Evolutionary conservation across 2,888 invertebrate species (phyloP).

Genomic region (Oscheius onirici): DNA sequence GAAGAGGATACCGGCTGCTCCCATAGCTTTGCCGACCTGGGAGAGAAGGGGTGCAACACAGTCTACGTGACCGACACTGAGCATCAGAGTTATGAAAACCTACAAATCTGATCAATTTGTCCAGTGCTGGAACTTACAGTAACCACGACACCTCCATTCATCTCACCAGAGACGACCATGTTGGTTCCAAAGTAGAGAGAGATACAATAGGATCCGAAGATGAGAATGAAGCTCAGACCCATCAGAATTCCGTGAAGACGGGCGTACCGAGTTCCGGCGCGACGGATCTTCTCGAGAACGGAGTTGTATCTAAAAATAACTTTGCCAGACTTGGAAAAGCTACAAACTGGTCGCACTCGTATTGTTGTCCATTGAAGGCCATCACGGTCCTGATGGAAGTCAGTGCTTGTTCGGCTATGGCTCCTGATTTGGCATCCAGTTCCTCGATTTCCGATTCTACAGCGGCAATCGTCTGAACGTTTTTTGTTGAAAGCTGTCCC

Average conservation of each 20-base stretch:
- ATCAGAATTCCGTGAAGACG: constrained; percentile 70
- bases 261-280: constrained; percentile 55
- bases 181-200: constrained; percentile 68
- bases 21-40: constrained; percentile 82
- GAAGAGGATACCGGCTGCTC: constrained; percentile 79
- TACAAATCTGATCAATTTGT: not conserved
- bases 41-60: constrained; percentile 85
- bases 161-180: constrained; percentile 46
- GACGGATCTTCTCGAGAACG: constrained; percentile 48
- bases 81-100: constrained; percentile 73
- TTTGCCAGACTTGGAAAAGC: not conserved
- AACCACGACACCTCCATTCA: constrained; percentile 45
- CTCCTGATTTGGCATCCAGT: constrained; percentile 21
- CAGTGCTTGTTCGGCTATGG: constrained; percentile 24
- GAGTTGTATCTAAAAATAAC: constrained; percentile 50
- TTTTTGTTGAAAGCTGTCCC: not conserved
- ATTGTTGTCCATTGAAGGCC: constrained; percentile 31
- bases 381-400: constrained; percentile 26
- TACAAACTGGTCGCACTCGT: constrained; percentile 44
- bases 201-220: constrained; percentile 71
- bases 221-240: constrained; percentile 67
- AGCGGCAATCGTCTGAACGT: constrained; percentile 10
- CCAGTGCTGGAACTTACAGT: constrained; percentile 33
- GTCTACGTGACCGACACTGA: constrained; percentile 77
- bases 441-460: constrained; percentile 34